Conservation (phyloP, 30 jellyfish, hydroid and myxozoan genomes). For the Aurelia coerulea region DNA sequence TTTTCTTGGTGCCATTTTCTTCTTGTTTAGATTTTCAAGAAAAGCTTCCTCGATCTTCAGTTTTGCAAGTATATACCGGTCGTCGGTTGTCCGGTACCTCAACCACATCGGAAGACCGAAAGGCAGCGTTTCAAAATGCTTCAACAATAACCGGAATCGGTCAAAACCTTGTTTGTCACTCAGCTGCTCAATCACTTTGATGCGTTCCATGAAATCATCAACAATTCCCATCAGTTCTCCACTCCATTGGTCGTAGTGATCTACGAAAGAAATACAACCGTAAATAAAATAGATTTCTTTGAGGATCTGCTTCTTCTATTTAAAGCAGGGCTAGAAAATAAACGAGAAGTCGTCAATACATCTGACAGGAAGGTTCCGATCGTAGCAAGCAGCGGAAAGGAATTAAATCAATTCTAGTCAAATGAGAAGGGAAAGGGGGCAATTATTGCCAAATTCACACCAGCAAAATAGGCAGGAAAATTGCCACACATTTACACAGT, state of each 20-base stretch:
- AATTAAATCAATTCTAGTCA: too few relatives aligned
- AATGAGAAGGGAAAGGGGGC: too few relatives aligned
- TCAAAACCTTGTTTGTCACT: conserved; percentile 34
- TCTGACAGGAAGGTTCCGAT: too few relatives aligned
- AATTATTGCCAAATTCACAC: too few relatives aligned
- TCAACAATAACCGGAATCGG: conserved; percentile 31
- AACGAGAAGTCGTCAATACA: too few relatives aligned
- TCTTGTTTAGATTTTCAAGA: conserved; percentile 40
- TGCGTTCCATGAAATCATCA: neutral
- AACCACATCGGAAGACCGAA: conserved; percentile 53
- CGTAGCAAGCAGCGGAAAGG: too few relatives aligned
- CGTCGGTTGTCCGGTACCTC: conserved; percentile 24
- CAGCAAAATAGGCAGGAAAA: too few relatives aligned
- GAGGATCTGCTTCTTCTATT: too few relatives aligned
- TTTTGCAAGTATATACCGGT: conserved; percentile 17
- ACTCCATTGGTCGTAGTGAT: conserved; percentile 7
- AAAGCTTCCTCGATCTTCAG: conserved; percentile 44
- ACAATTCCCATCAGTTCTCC: conserved; percentile 1
- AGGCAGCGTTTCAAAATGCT: conserved; percentile 35
- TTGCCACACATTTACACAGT: too few relatives aligned
- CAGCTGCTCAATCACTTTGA: neutral
- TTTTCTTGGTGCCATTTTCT: neutral
- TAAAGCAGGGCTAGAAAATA: too few relatives aligned
- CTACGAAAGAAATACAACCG: neutral
- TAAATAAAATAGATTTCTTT: too few relatives aligned